A percentile compares a stretch with the other conserved stretches of the same genome.
These are phyloP conservation scores for Drosophila borealis DNA, from an alignment of 2,888 invertebrate species.

Conservation along the genomic window DNA sequence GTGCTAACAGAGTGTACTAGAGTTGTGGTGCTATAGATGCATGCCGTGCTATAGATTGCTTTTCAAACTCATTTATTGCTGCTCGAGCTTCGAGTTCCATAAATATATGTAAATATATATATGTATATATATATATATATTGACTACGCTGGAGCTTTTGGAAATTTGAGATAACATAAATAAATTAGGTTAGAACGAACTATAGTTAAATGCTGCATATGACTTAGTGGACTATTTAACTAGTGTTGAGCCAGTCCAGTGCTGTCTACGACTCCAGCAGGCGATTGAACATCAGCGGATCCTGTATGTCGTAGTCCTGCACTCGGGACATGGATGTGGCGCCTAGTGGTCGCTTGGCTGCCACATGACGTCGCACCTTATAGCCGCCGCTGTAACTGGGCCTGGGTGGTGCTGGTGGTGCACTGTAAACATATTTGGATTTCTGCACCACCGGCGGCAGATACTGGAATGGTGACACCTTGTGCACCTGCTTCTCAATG, in stretches of 20 bases:
- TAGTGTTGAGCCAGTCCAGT: slow-evolving; percentile 18
- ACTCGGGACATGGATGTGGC: slow-evolving; percentile 35
- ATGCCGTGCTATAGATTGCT: slow-evolving; percentile 69
- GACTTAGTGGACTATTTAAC: slow-evolving; percentile 76
- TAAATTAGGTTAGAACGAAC: slow-evolving; percentile 63
- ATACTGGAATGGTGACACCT: slow-evolving; percentile 65
- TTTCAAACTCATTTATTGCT: slow-evolving; percentile 61
- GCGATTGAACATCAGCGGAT: slow-evolving; percentile 79
- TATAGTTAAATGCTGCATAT: slow-evolving; percentile 68
- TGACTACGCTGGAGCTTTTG: slow-evolving; percentile 22
- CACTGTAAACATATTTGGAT: slow-evolving; percentile 79
- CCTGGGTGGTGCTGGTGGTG: slow-evolving; percentile 60
- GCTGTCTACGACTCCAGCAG: slow-evolving; percentile 61
- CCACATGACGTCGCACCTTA: slow-evolving; percentile 75
- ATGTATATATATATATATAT: slow-evolving; percentile 47
- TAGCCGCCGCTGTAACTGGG: slow-evolving; percentile 60
- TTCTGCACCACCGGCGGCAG: slow-evolving; percentile 79
- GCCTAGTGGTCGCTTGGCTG: slow-evolving; percentile 15
- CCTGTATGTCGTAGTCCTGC: slow-evolving; percentile 77
- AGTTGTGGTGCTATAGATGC: slow-evolving; percentile 48
- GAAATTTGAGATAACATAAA: slow-evolving; percentile 55
- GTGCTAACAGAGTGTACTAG: slow-evolving; percentile 41
- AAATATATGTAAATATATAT: neutral
- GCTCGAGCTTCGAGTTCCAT: slow-evolving; percentile 24
- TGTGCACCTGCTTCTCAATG: slow-evolving; percentile 81